phyloP scores from a whole-genome alignment of 1,140 invertebrate genomes.

The Drosophila mojavensis region DNA sequence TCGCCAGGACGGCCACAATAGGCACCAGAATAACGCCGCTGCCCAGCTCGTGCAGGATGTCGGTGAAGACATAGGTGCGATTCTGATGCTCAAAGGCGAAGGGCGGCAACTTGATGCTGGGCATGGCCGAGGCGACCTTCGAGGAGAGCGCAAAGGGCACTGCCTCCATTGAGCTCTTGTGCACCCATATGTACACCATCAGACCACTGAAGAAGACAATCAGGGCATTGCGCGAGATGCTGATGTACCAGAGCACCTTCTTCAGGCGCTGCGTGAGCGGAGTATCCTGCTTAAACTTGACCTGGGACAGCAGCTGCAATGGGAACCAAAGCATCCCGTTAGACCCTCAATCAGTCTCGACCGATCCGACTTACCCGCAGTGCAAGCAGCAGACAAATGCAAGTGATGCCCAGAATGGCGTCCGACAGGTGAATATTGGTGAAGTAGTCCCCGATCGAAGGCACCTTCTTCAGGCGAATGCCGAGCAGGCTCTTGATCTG shows the following conservation, averaged over 20 bases:
- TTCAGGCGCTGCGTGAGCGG: constrained; percentile 84
- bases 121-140: constrained; percentile 88
- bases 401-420: constrained; percentile 88
- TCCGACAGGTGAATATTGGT: constrained; percentile 88
- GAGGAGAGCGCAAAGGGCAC: constrained; percentile 84
- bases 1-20: constrained; percentile 91
- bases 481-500: constrained; percentile 94
- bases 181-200: constrained; percentile 86
- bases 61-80: constrained; percentile 86
- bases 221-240: constrained; percentile 92
- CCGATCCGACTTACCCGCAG: constrained; percentile 87
- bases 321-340: neutral
- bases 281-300: constrained; percentile 81
- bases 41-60: constrained; percentile 88
- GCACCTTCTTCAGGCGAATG: constrained; percentile 89
- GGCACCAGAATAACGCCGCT: constrained; percentile 90
- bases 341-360: no score
- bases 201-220: constrained; percentile 89
- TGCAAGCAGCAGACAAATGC: constrained; percentile 88
- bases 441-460: constrained; percentile 88
- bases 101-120: constrained; percentile 87
- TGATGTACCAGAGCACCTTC: constrained; percentile 89
- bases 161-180: constrained; percentile 69
- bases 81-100: constrained; percentile 87
- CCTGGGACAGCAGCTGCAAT: constrained; percentile 63